A percentile compares a stretch with the other conserved stretches of the same genome.
phyloP scores from a whole-genome alignment of 2,113 vertebrate species.

The Hippocampus mohnikei region DNA sequence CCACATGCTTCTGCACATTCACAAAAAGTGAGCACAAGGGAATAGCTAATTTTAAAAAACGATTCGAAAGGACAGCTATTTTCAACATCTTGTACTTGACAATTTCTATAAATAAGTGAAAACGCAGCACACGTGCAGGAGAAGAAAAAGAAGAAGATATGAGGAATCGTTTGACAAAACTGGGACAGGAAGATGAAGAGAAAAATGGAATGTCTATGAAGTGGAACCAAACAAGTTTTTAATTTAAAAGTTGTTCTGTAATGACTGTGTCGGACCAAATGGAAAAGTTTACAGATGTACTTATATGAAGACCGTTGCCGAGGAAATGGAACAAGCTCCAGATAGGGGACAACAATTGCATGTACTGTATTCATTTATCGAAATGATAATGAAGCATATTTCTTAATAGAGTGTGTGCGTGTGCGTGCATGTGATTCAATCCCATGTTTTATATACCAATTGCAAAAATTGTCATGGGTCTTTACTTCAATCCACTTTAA shows the following conservation, averaged over 20 bases:
- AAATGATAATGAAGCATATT: not conserved
- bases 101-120: conserved; percentile 55
- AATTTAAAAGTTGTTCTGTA: conserved; percentile 30
- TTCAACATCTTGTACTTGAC: conserved; percentile 31
- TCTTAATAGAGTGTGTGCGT: not conserved
- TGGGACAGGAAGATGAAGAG: conserved; percentile 46
- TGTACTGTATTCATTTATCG: not conserved
- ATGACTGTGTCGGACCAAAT: conserved; percentile 35
- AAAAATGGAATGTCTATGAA: conserved; percentile 5
- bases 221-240: conserved; percentile 23
- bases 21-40: not conserved
- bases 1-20: not conserved
- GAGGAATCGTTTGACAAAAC: conserved; percentile 41
- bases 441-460: not conserved
- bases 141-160: conserved; percentile 29
- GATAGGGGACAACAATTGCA: not conserved
- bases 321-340: conserved; percentile 13
- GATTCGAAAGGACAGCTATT: conserved; percentile 4
- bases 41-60: not conserved
- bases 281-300: conserved; percentile 1
- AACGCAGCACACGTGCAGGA: conserved; percentile 4
- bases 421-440: too few species aligned
- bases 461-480: not conserved
- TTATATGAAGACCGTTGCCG: not conserved
- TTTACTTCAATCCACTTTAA: not conserved